Evolutionary conservation across 2,888 invertebrate genomes (phyloP).

Genomic region (Zygothrica quintamaculata): DNA sequence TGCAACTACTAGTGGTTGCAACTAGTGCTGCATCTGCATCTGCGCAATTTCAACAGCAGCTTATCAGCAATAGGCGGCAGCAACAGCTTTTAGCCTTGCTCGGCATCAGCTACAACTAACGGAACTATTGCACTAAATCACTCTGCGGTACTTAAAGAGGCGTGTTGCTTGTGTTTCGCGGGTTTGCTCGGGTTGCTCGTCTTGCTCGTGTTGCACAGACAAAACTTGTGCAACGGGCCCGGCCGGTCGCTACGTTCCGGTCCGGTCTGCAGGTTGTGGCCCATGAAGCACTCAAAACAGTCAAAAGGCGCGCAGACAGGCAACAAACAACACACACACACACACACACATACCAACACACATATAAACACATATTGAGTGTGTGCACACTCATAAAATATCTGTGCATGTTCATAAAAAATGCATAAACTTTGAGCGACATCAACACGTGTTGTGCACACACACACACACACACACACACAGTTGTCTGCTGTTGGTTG

Average conservation of each 20-base stretch:
- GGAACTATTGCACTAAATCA: constrained; percentile 79
- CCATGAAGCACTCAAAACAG: constrained; percentile 48
- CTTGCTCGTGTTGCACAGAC: constrained; percentile 40
- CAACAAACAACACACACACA: constrained; percentile 50
- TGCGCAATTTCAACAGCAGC: constrained; percentile 21
- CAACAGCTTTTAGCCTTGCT: constrained; percentile 48
- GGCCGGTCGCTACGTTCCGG: constrained; percentile 37
- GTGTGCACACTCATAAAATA: constrained; percentile 41
- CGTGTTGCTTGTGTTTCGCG: constrained; percentile 50
- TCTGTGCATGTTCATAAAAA: constrained; percentile 64
- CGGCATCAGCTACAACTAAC: constrained; percentile 66
- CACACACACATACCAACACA: constrained; percentile 33
- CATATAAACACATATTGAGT: constrained; percentile 27
- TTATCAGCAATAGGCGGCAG: constrained; percentile 43
- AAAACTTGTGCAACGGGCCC: constrained; percentile 72
- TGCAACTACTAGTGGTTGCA: constrained; percentile 23
- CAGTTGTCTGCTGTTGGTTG: neutral
- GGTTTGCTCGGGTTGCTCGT: constrained; percentile 43
- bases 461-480: constrained; percentile 8
- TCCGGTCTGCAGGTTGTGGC: constrained; percentile 52
- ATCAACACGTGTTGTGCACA: constrained; percentile 68
- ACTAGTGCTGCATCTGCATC: constrained; percentile 24
- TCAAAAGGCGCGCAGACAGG: constrained; percentile 48
- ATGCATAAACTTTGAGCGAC: constrained; percentile 70
- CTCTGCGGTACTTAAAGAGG: constrained; percentile 77